These are phyloP conservation scores for Hyppa rectilinea DNA, from an alignment of 2,888 invertebrate species.

Conservation along the genomic window DNA sequence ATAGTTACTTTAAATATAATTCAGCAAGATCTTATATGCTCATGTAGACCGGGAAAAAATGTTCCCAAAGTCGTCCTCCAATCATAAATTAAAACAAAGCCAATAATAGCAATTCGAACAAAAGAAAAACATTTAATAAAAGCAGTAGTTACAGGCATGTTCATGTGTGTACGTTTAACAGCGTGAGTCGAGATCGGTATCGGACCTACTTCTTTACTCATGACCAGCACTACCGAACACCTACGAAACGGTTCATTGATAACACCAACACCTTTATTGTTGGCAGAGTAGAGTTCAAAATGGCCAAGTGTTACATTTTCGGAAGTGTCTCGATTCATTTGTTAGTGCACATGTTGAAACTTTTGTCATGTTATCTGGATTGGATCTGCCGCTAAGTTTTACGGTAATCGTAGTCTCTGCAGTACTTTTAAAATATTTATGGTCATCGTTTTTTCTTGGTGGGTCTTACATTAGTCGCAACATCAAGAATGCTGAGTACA, in stretches of 20 bases:
- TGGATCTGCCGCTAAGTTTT: slow-evolving; percentile 83
- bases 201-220: slow-evolving; percentile 76
- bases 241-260: slow-evolving; percentile 13
- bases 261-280: slow-evolving; percentile 21
- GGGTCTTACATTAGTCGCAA: slow-evolving; percentile 68
- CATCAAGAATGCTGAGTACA: slow-evolving; percentile 58
- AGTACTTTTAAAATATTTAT: slow-evolving; percentile 78
- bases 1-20: slow-evolving; percentile 49
- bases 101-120: slow-evolving; percentile 64
- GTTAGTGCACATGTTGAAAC: slow-evolving; percentile 77
- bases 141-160: slow-evolving; percentile 79
- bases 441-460: slow-evolving; percentile 73
- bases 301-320: slow-evolving; percentile 18
- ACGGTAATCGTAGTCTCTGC: slow-evolving; percentile 81
- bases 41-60: slow-evolving; percentile 28
- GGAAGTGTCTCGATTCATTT: slow-evolving; percentile 47
- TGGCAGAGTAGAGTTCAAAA: slow-evolving; percentile 33
- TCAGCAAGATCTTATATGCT: slow-evolving; percentile 20
- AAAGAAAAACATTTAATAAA: slow-evolving; percentile 72
- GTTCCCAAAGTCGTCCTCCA: slow-evolving; percentile 27
- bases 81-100: slow-evolving; percentile 62
- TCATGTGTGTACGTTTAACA: slow-evolving; percentile 77
- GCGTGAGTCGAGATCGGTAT: slow-evolving; percentile 80
- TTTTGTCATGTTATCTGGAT: slow-evolving; percentile 84
- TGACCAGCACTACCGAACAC: slow-evolving; percentile 61